These are phyloP conservation scores for Vanacampus margaritifer DNA, from an alignment of 2,113 vertebrate species.

Conservation along the genomic window DNA sequence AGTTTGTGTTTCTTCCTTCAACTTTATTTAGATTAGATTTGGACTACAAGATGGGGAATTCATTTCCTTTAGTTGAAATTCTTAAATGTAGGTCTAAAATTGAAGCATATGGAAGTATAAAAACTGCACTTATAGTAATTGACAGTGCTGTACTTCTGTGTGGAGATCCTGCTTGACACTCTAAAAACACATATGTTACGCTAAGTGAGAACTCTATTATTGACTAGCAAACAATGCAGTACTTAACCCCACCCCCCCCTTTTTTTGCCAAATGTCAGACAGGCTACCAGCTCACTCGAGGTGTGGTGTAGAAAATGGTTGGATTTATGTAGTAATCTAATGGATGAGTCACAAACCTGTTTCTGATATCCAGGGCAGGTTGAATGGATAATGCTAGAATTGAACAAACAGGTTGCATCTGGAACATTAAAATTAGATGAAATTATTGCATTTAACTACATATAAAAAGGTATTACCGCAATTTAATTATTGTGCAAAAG, in stretches of 20 bases:
- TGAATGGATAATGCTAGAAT: constrained; percentile 84
- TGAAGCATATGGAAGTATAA: not conserved
- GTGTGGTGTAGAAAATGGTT: not conserved
- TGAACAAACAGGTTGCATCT: constrained; percentile 90
- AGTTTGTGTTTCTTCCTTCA: not conserved
- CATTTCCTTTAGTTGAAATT: not conserved
- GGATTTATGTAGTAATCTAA: not conserved
- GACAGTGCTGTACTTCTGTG: too few relatives aligned
- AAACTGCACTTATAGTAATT: too few relatives aligned
- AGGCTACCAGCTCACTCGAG: not conserved
- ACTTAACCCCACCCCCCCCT: not conserved
- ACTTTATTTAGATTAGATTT: not conserved
- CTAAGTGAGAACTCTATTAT: not conserved
- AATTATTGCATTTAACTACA: not conserved
- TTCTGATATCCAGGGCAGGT: constrained; percentile 94
- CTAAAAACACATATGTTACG: not conserved
- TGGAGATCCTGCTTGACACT: not conserved
- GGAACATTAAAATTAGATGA: constrained; percentile 4
- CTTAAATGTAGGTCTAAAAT: not conserved
- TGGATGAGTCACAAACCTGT: constrained; percentile 73
- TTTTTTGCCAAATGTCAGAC: not conserved
- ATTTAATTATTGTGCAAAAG: not conserved
- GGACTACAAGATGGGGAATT: not conserved
- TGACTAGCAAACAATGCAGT: not conserved
- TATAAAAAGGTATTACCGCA: not conserved